Evolutionary conservation across 2,888 invertebrate genomes (phyloP).

Genomic region (Leuctra nigra): DNA sequence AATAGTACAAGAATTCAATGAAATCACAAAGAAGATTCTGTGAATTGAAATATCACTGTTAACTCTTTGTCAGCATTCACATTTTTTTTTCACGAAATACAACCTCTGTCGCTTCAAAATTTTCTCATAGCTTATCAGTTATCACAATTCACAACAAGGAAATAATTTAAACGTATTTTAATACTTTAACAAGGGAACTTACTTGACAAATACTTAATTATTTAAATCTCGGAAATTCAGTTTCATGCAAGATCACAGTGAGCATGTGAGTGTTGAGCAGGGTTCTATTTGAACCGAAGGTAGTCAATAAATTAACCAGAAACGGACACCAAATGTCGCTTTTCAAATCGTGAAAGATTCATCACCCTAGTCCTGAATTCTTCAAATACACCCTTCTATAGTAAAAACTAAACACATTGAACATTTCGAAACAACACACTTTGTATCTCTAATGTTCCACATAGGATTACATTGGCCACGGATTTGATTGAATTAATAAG

Average conservation of each 20-base stretch:
- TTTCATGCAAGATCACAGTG: neutral
- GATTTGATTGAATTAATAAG: no score
- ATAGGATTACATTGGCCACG: no score
- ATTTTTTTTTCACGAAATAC: no score
- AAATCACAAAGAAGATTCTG: no score
- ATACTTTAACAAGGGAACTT: slow-evolving; percentile 4
- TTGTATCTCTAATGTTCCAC: neutral
- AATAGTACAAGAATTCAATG: no score
- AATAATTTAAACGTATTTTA: slow-evolving; percentile 6
- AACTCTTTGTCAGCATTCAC: no score
- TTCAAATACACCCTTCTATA: slow-evolving; percentile 11
- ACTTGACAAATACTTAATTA: slow-evolving; percentile 17
- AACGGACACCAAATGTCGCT: slow-evolving; percentile 20
- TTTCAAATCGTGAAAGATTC: slow-evolving; percentile 18
- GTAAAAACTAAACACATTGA: slow-evolving; percentile 8
- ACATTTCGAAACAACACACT: neutral
- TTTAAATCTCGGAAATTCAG: slow-evolving; percentile 6
- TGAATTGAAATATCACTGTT: no score
- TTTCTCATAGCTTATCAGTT: neutral
- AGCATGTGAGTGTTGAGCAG: slow-evolving; percentile 6
- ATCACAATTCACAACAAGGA: slow-evolving; percentile 10
- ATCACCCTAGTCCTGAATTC: slow-evolving; percentile 12
- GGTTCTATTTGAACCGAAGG: slow-evolving; percentile 8
- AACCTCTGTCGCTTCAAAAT: neutral
- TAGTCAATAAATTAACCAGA: slow-evolving; percentile 17